Conservation (phyloP, 37 sponge, comb jelly and placozoan genomes). For the Axinella damicornis region DNA sequence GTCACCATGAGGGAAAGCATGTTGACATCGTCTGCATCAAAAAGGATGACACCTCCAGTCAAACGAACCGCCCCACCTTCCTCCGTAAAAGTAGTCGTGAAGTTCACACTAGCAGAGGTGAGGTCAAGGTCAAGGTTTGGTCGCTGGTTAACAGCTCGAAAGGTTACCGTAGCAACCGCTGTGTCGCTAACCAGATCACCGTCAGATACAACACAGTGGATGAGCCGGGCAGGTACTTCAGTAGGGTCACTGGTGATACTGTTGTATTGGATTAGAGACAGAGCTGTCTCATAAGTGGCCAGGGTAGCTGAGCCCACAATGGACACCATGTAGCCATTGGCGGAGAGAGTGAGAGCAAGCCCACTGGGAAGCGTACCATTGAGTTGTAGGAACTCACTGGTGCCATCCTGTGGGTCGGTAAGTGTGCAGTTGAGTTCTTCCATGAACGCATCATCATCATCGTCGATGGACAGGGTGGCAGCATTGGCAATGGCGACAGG, state of each 20-base stretch:
- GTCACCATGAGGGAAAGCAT: slow-evolving; percentile 40
- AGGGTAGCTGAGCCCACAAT: slow-evolving; percentile 36
- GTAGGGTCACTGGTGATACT: slow-evolving; percentile 43
- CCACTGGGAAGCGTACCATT: slow-evolving; percentile 20
- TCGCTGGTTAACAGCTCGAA: not conserved
- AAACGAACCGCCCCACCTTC: slow-evolving; percentile 43
- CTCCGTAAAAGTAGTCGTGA: slow-evolving; percentile 37
- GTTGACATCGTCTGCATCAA: slow-evolving; percentile 49
- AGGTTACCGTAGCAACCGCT: slow-evolving; percentile 31
- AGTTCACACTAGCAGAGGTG: not conserved
- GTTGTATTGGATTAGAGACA: slow-evolving; percentile 40
- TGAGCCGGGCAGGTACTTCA: not conserved
- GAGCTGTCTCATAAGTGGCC: slow-evolving; percentile 26
- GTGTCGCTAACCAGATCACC: slow-evolving; percentile 18
- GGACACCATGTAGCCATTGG: not conserved
- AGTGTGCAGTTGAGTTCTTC: slow-evolving; percentile 35
- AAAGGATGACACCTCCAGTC: slow-evolving; percentile 1
- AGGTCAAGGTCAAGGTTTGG: slow-evolving; percentile 52
- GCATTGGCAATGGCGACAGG: slow-evolving; percentile 39
- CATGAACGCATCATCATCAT: slow-evolving; percentile 54
- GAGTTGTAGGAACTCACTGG: slow-evolving; percentile 1
- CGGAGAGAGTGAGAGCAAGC: slow-evolving; percentile 15
- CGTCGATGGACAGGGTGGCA: slow-evolving; percentile 29
- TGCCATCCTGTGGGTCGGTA: slow-evolving; percentile 42
- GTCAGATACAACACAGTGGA: slow-evolving; percentile 59